phyloP scores from a whole-genome alignment of 35 echinoderm and acorn worm species.

The Strongylocentrotus purpuratus region DNA sequence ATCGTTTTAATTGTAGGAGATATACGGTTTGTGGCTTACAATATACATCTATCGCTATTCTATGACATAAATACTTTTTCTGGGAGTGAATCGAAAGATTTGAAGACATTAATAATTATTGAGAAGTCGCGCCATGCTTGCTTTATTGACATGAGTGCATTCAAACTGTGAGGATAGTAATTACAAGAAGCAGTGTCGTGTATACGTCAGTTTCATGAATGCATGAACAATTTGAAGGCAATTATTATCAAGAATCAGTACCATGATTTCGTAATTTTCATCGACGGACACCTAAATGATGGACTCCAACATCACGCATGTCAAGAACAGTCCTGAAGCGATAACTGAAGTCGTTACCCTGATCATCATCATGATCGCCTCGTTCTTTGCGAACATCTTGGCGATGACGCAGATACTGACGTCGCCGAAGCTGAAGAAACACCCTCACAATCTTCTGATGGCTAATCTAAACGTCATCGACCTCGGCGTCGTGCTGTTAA shows the following conservation, averaged over 20 bases:
- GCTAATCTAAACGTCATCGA: neutral
- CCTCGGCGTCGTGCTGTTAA: neutral
- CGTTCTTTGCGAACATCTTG: conserved; percentile 16
- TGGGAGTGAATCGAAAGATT: no score
- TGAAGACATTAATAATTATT: no score
- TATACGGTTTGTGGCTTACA: no score
- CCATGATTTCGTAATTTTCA: neutral
- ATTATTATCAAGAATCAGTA: neutral
- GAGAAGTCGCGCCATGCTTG: no score
- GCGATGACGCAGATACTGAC: conserved; percentile 10
- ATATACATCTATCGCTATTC: no score
- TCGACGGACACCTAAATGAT: neutral
- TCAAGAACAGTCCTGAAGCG: neutral
- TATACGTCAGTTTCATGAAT: neutral
- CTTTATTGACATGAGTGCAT: no score
- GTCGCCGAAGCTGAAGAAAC: conserved; percentile 8
- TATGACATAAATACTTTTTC: no score
- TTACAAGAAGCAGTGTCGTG: neutral
- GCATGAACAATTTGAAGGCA: no score
- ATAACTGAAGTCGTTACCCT: neutral
- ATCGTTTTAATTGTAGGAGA: no score
- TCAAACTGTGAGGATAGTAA: no score
- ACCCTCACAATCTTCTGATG: conserved; percentile 16
- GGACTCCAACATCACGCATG: neutral
- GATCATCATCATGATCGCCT: neutral